Evolutionary conservation across 2,113 vertebrate genomes (phyloP), one percentile per base, ranked within the genome.

Genomic region (Myotis yumanensis): DNA sequence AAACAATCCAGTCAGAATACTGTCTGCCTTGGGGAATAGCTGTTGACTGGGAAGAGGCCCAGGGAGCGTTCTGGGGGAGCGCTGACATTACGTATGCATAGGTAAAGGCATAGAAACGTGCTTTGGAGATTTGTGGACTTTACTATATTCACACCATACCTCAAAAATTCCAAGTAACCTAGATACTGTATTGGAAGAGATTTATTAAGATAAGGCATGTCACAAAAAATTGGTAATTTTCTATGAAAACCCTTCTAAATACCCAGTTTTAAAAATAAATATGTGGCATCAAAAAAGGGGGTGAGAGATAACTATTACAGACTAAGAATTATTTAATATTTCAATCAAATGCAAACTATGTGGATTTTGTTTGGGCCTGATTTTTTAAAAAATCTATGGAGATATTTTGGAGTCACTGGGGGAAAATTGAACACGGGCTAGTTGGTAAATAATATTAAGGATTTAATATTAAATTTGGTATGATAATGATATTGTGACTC

Each of bases 111-210:
- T 46, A 14, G 46, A 77, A 23, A 46, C 23, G 5, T 80, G 30
- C 25, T 94, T 94, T 87, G 79, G 32, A 93, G 18, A 51, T 72
- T n/a, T 86, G 11, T 28, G 66, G 85, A 75, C 87, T 72, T 90
- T n/a, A 79, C 25, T 83, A 15, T 16, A 68, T 52, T 11, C 17
- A 23, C 4, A 20, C 22, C 86, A 37, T 46, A 15, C 2, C 35
- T 88, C 30, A 76, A 88, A 82, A 46, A 11, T 35, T 73, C 4
- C n/a, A 46, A 77, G 72, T 68, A 59, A 40, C 10, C 17, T 73
- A 23, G 48, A 51, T 66, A 68, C 66, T 92, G 2, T 86, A 35
- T 11, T 73, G 71, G 25, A 71, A 72, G 22, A 64, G 22, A 94
- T 68, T 73, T 92, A 83, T 52, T 90, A 75, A 71, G 14, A 71